Conservation (phyloP, 2,113 vertebrate species). For the Polypterus bichir region DNA sequence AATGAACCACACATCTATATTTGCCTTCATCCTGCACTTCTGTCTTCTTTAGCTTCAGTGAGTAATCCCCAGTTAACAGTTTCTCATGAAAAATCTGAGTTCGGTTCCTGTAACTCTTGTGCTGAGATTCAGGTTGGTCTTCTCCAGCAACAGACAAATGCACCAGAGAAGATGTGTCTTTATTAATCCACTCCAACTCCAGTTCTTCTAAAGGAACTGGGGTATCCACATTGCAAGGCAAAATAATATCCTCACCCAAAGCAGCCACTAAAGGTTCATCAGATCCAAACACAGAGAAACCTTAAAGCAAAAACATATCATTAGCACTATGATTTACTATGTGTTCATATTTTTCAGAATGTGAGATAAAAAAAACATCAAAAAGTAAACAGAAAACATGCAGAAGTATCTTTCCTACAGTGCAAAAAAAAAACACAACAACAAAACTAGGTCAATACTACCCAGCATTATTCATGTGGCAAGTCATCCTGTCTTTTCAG, state of each 20-base stretch:
- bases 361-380: too few species aligned
- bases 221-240: conserved; percentile 16
- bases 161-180: conserved; percentile 9
- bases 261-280: conserved; percentile 3
- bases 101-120: conserved; percentile 8
- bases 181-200: conserved; percentile 19
- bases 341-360: too few species aligned
- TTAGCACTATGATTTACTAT: too few species aligned
- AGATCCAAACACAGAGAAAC: neutral
- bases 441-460: too few species aligned
- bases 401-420: too few species aligned
- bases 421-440: too few species aligned
- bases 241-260: conserved; percentile 6
- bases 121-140: conserved; percentile 15
- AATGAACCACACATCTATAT: conserved; percentile 16
- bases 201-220: conserved; percentile 14
- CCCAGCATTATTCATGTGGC: too few species aligned
- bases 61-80: conserved; percentile 17
- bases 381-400: too few species aligned
- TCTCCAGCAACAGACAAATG: conserved; percentile 17
- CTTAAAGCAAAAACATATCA: too few species aligned
- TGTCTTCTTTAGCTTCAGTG: conserved; percentile 15
- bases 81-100: conserved; percentile 12
- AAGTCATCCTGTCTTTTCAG: too few species aligned
- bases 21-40: conserved; percentile 10